A percentile compares a stretch with the other conserved stretches of the same genome.
These are phyloP conservation scores for Drosophila parvula DNA, from an alignment of 1,140 invertebrate genomes.

Conservation along the genomic window DNA sequence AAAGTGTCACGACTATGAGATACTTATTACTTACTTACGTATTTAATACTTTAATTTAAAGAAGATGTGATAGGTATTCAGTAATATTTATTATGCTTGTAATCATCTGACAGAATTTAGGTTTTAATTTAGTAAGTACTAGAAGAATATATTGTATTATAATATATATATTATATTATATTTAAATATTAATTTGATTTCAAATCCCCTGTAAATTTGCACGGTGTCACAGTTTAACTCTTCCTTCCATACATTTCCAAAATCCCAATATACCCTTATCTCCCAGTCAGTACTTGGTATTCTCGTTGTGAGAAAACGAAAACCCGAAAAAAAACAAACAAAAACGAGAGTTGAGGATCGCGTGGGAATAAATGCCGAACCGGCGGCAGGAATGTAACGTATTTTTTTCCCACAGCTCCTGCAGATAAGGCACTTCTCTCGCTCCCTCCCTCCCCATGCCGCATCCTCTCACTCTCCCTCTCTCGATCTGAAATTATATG, in stretches of 20 bases:
- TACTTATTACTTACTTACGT: background rate
- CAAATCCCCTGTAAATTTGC: background rate
- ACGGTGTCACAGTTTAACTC: no score
- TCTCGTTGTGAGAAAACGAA: slow-evolving; percentile 27
- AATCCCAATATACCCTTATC: background rate
- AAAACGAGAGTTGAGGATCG: slow-evolving; percentile 53
- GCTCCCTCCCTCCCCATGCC: background rate
- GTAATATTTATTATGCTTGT: no score
- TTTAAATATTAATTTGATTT: background rate
- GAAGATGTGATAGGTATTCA: no score
- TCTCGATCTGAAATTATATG: slow-evolving; percentile 33
- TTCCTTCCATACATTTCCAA: background rate
- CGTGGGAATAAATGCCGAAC: slow-evolving; percentile 58
- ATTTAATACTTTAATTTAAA: no score
- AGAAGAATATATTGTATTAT: no score
- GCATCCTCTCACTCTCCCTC: background rate
- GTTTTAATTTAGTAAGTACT: no score
- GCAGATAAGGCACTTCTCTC: slow-evolving; percentile 26
- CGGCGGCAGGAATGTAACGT: slow-evolving; percentile 49
- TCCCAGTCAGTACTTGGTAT: background rate
- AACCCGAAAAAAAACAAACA: slow-evolving; percentile 42
- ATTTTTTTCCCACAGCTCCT: slow-evolving; percentile 64
- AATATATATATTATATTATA: no score
- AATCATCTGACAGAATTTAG: no score
- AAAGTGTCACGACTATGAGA: background rate